phyloP scores from a whole-genome alignment of 1,140 invertebrate species.

The Brachionus asplanchnoidis region DNA sequence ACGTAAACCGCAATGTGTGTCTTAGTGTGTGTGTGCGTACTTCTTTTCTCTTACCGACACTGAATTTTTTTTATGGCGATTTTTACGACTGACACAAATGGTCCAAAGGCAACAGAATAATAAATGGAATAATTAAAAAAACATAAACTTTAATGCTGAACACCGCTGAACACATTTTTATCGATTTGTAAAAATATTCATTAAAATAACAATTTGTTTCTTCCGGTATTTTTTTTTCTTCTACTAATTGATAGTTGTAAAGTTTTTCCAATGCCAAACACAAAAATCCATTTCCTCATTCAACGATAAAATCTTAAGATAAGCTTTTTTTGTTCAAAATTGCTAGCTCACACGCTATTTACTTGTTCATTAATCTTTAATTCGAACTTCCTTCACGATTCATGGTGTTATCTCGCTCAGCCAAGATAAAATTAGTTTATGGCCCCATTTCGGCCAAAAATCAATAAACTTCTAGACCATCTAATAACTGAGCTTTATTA shows the following conservation, averaged over 20 bases:
- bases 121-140: slow-evolving; percentile 21
- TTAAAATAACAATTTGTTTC: slow-evolving; percentile 26
- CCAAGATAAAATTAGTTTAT: neutral
- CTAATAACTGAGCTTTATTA: neutral
- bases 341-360: slow-evolving; percentile 4
- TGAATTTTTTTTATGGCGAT: neutral
- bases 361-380: neutral
- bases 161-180: neutral
- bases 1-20: neutral
- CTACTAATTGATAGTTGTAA: slow-evolving; percentile 19
- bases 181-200: slow-evolving; percentile 1
- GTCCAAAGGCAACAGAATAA: slow-evolving; percentile 1
- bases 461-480: neutral
- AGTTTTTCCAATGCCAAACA: neutral
- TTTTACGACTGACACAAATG: neutral
- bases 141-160: neutral
- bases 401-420: neutral
- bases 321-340: neutral
- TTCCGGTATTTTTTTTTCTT: slow-evolving; percentile 14
- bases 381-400: neutral
- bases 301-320: slow-evolving; percentile 27
- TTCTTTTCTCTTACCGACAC: too few species aligned
- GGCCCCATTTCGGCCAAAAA: neutral
- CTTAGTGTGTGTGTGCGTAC: neutral
- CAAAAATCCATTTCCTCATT: neutral